These are phyloP conservation scores for Pseudotriccus pelzelni DNA, from an alignment of 2,797 vertebrate genomes.

Conservation along the genomic window DNA sequence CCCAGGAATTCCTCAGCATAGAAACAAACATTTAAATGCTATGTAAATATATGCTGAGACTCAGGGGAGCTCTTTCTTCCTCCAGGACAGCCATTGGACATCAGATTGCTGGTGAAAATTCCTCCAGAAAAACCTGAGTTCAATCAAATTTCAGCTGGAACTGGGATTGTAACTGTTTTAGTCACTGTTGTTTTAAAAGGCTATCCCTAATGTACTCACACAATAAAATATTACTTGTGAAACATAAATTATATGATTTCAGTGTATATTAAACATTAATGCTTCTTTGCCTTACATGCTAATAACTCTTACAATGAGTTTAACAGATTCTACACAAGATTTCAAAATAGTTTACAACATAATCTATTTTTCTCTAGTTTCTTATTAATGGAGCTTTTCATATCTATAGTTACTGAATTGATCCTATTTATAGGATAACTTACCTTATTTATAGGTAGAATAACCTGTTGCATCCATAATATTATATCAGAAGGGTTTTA, in stretches of 20 bases:
- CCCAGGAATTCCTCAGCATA: background rate
- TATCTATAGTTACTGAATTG: background rate
- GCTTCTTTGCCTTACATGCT: background rate
- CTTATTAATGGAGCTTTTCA: background rate
- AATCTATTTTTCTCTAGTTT: background rate
- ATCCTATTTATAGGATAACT: background rate
- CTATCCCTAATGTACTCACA: accelerated
- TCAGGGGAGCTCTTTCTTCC: background rate
- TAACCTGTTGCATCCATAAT: background rate
- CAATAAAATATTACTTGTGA: background rate
- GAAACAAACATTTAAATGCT: background rate
- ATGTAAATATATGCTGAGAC: background rate
- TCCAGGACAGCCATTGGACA: background rate
- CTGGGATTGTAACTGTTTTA: accelerated
- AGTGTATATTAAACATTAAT: background rate
- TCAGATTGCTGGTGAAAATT: background rate
- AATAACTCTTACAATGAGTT: background rate
- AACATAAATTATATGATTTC: background rate
- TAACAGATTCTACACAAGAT: background rate
- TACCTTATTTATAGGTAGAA: background rate
- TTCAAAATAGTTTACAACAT: background rate
- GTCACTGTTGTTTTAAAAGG: background rate
- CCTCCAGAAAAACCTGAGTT: background rate
- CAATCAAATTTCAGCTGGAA: background rate
- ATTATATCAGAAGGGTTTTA: accelerated